Evolutionary conservation across 2,797 vertebrate species (phyloP), one percentile per base, ranked within the genome.

Genomic region (Bryconaethiops microstoma): DNA sequence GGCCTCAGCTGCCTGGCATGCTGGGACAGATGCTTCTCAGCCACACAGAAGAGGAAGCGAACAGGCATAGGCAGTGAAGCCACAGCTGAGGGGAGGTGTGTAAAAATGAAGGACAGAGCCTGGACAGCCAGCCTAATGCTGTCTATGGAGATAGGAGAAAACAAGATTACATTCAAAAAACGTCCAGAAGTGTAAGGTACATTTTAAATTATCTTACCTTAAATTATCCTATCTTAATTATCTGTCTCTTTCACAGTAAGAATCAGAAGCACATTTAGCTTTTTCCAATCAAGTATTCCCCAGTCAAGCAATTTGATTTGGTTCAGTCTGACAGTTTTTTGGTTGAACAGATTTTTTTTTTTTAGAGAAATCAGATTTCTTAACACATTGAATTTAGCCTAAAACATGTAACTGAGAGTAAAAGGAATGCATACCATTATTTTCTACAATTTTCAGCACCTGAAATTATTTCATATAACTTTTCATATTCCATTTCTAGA

Each of bases 51-150:
- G 86, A 99, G 95, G 92, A 94, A 96, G 86, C 97, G 97, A 89
- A 99, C 77, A 82, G 98, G 89, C 79, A 96, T 93, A 90, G 97
- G 96, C 89, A 99, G 90, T 80, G 96, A 96, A 85, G 95, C 95
- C 90, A 98, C 95, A 83, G 94, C 94, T 62, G 93, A 93, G 84
- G 97, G 96, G 90, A 99, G 94, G 92, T 96, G 96, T 92, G 95
- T 94, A 92, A 97, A 96, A 92, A 98, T 92, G 93, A 97, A 95
- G 91, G 96, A 96, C 75, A 98, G 86, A 78, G 95, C 95, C 90
- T 97, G 95, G 89, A 95, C 92, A 82, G 93, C 92, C 87, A 96
- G 90, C 74, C 89, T 93, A 80, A 90, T 91, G 84, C 92, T 89
- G 86, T 92, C 97, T 99, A 91, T 74, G 39, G 79, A 68, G 69